Evolutionary conservation across 2,113 vertebrate species (phyloP), one percentile per base, ranked within the genome.

Genomic region (Pterocles orientalis): DNA sequence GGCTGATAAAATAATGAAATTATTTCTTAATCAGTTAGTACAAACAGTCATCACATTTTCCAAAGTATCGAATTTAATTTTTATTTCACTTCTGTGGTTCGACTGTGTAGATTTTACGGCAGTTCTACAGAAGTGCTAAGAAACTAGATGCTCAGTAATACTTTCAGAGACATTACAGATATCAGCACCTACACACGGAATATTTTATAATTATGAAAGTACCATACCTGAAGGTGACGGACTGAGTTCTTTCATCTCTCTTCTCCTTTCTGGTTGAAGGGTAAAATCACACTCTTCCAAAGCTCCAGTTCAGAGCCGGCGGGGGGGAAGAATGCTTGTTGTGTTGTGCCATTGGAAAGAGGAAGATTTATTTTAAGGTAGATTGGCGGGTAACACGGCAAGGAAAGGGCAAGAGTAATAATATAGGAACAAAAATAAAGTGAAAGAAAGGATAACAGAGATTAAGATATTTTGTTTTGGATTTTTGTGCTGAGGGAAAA

Each of bases 301-400:
- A 90, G 45, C 69, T 82, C 45, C 50, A 41, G 33, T 85, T 87
- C 65, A 79, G 33, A 95, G 66, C 26, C 36, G 50, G 7, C 18
- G 50, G 73, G 3, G n/a, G 86, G 45, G 71, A 21, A 50, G 45
- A 87, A 94, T 69, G 36, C 7, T 45, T 73, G 39, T 85, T 91
- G 58, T 77, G 13, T 80, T 93, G 66, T 31, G 14, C 29, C 78
- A 47, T 20, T 86, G 21, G 83, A 90, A 91, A 83, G 20, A 80
- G 53, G 54, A 95, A 85, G 58, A 91, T 82, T 76, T 80, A 85
- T 91, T 92, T 92, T 85, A 92, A 75, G 60, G 69, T 39, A 93
- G 34, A 36, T 62, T 88, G 47, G 36, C 17, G 10, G 33, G 48
- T 93, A 82, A 66, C 18, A 81, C 6, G 18, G 36, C 21, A 58